Conservation (phyloP, 2,888 invertebrate species). For the Ryuthela nishihirai region DNA sequence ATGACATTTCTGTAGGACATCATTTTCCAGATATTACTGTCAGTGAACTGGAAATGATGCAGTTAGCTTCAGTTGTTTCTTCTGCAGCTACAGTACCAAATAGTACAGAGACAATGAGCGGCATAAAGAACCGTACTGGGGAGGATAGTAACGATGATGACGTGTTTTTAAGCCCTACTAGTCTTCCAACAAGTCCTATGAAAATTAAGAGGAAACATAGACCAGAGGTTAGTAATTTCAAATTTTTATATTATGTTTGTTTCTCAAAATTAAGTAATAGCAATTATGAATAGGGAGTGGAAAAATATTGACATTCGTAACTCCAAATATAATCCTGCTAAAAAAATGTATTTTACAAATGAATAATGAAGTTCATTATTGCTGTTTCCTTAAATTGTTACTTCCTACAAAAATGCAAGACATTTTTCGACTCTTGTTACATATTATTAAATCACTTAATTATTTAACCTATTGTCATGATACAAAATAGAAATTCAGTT, state of each 20-base stretch:
- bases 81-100: constrained; percentile 8
- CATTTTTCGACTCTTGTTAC: too few species aligned
- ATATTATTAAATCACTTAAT: too few species aligned
- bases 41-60: constrained; percentile 36
- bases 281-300: too few species aligned
- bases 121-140: constrained; percentile 12
- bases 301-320: too few species aligned
- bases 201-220: constrained; percentile 49
- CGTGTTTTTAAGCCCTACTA: constrained; percentile 70
- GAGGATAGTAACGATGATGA: constrained; percentile 66
- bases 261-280: too few species aligned
- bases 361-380: too few species aligned
- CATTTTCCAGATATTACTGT: constrained; percentile 26
- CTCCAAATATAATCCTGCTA: too few species aligned
- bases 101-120: constrained; percentile 13
- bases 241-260: not conserved
- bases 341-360: too few species aligned
- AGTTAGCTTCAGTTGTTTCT: constrained; percentile 22
- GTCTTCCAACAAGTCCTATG: constrained; percentile 57
- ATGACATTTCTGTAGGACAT: constrained; percentile 7
- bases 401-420: too few species aligned
- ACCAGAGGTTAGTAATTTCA: constrained; percentile 45
- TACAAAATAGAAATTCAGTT: too few species aligned
- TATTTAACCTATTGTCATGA: too few species aligned
- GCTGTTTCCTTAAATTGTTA: too few species aligned